A percentile compares a stretch with the other conserved stretches of the same genome.
phyloP scores from a whole-genome alignment of 2,888 invertebrate genomes.

The Allolobophora icterica region DNA sequence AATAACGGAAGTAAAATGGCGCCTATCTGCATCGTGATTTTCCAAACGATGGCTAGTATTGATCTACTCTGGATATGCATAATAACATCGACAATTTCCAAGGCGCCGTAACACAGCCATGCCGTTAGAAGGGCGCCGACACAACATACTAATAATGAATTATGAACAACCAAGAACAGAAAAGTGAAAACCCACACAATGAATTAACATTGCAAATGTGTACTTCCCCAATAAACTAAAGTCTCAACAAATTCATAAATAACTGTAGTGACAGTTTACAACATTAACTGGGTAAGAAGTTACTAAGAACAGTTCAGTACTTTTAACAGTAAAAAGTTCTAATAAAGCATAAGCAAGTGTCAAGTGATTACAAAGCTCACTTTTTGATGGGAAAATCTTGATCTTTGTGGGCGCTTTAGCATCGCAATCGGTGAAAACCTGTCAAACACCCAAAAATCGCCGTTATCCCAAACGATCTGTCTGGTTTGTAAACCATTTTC shows the following conservation, averaged over 20 bases:
- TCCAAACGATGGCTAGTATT: neutral
- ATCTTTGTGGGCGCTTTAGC: conserved; percentile 46
- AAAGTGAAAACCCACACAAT: neutral
- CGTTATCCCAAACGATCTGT: neutral
- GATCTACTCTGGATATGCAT: neutral
- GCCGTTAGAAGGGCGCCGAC: too few relatives aligned
- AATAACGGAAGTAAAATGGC: neutral
- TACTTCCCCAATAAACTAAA: neutral
- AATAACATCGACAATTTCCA: too few relatives aligned
- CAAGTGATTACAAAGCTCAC: conserved; percentile 39
- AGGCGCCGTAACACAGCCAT: too few relatives aligned
- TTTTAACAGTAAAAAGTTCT: neutral
- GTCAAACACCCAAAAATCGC: neutral
- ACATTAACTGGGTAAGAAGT: neutral
- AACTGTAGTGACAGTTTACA: too few relatives aligned
- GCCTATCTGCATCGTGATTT: neutral
- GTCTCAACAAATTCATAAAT: neutral
- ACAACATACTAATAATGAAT: neutral
- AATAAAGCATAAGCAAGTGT: too few relatives aligned
- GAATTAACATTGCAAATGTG: neutral
- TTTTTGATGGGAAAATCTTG: conserved; percentile 48
- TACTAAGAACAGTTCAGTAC: too few relatives aligned
- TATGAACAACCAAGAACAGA: neutral
- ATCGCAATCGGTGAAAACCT: conserved; percentile 44
- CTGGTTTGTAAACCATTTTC: too few relatives aligned